Evolutionary conservation across 2,113 vertebrate species (phyloP).

Genomic region (Xiphophorus maculatus): DNA sequence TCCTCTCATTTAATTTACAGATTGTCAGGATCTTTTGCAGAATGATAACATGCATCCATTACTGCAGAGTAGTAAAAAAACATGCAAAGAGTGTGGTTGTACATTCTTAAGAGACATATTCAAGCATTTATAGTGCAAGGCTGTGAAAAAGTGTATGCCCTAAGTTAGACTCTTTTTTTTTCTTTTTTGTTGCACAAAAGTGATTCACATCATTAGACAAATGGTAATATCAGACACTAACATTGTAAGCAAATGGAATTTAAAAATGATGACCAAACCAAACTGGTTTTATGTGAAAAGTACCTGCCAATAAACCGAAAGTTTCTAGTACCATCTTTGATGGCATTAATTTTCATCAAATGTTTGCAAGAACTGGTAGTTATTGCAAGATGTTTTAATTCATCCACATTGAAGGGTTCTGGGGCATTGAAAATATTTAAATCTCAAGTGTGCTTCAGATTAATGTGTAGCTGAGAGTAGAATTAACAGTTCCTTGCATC

Average conservation of each 20-base stretch:
- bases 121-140: conserved; percentile 29
- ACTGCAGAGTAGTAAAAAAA: neutral
- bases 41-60: conserved; percentile 32
- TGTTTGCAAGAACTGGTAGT: too few species aligned
- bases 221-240: neutral
- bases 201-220: neutral
- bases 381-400: too few species aligned
- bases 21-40: conserved; percentile 38
- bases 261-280: neutral
- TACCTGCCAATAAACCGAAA: neutral
- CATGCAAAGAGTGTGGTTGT: conserved; percentile 35
- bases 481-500: too few species aligned
- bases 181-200: neutral
- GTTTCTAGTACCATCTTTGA: too few species aligned
- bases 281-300: neutral
- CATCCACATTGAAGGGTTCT: too few species aligned
- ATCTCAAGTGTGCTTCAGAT: too few species aligned
- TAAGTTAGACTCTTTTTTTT: neutral
- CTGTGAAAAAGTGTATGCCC: neutral
- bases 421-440: too few species aligned
- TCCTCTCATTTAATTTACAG: conserved; percentile 48
- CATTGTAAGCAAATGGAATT: neutral
- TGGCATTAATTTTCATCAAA: too few species aligned
- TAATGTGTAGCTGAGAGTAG: too few species aligned
- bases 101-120: conserved; percentile 30